A percentile compares a stretch with the other conserved stretches of the same genome.
These are phyloP conservation scores for Pleuronectes platessa DNA, from an alignment of 2,113 vertebrate genomes.

Conservation along the genomic window DNA sequence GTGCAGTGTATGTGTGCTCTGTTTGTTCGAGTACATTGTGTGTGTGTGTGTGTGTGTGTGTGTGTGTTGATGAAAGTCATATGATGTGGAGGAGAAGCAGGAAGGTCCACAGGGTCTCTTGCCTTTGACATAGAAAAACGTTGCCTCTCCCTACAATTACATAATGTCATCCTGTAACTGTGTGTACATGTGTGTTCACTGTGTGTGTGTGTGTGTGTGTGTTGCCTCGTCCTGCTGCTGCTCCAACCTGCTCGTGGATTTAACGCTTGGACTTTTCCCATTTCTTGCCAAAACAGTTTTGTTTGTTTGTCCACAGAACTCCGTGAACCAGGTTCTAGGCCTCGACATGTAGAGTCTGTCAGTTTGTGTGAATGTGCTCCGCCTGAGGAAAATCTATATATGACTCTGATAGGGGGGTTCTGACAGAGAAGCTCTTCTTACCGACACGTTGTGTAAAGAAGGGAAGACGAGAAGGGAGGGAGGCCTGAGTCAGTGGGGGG, in stretches of 20 bases:
- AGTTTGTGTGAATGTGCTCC: not conserved
- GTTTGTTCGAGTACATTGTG: not conserved
- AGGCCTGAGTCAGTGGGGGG: not conserved
- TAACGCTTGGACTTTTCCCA: not conserved
- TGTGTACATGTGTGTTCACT: not conserved
- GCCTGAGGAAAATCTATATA: not conserved
- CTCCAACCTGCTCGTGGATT: not conserved
- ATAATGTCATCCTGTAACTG: conserved; percentile 35
- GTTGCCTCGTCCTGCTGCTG: not conserved
- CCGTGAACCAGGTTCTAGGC: too few species aligned
- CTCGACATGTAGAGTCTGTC: not conserved
- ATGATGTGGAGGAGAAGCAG: conserved; percentile 43
- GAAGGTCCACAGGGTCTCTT: conserved; percentile 18
- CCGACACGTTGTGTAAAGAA: not conserved
- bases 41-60: not conserved
- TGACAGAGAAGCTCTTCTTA: not conserved
- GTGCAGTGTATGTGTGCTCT: not conserved
- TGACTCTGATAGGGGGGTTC: not conserved
- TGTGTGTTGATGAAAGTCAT: conserved; percentile 42
- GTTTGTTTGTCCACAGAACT: too few species aligned
- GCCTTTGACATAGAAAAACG: conserved; percentile 37
- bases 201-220: not conserved
- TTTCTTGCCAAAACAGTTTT: not conserved
- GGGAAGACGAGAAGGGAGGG: conserved; percentile 22
- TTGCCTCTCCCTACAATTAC: conserved; percentile 28